Evolutionary conservation across 2,888 invertebrate genomes (phyloP).

Genomic region (Caradrina kadenii): DNA sequence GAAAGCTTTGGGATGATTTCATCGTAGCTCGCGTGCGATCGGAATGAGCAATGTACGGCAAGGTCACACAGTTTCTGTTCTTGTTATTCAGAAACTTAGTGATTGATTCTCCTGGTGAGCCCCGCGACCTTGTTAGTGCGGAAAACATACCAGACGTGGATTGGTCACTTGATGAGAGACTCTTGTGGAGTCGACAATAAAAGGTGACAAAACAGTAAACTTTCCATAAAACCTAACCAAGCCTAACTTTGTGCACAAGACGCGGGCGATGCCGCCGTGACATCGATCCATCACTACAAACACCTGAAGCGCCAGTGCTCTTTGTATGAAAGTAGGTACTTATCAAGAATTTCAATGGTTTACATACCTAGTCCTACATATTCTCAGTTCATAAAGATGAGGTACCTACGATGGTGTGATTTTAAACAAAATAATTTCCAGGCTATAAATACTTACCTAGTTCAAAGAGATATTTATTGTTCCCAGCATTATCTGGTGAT

Average conservation of each 20-base stretch:
- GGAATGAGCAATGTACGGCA: conserved; percentile 15
- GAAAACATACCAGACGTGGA: neutral
- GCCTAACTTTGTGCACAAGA: neutral
- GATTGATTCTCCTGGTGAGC: neutral
- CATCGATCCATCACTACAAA: neutral
- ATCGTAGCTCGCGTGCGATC: conserved; percentile 10
- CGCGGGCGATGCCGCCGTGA: neutral
- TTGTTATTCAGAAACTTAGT: conserved; percentile 10
- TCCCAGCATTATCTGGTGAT: neutral
- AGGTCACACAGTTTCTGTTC: conserved; percentile 14
- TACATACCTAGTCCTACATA: neutral
- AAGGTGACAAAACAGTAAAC: neutral
- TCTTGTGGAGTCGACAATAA: neutral
- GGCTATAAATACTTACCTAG: too few species aligned
- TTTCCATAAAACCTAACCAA: neutral
- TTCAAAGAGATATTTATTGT: neutral
- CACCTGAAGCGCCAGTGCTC: neutral
- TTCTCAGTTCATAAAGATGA: too few species aligned
- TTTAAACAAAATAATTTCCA: neutral
- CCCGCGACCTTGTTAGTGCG: neutral
- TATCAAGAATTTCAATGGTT: too few species aligned
- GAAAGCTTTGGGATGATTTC: conserved; percentile 9
- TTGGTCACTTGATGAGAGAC: neutral
- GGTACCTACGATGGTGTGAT: neutral
- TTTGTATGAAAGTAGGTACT: too few species aligned